phyloP scores from a whole-genome alignment of 2,113 vertebrate genomes.

The Chaenogobius annularis region DNA sequence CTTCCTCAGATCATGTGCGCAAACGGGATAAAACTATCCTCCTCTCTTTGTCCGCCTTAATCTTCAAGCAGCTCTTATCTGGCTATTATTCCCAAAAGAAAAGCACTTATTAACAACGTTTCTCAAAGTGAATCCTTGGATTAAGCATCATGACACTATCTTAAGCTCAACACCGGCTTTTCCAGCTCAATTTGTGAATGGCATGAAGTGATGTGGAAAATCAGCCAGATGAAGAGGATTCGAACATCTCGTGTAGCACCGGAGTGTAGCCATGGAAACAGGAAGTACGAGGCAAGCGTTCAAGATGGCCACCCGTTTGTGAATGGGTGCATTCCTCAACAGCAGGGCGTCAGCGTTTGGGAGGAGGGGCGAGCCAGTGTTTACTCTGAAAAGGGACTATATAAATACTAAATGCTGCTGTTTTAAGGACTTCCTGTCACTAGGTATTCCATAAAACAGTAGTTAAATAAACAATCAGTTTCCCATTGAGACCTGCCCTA shows the following conservation, averaged over 20 bases:
- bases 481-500: conserved; percentile 60
- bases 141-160: conserved; percentile 32
- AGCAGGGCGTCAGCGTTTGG: conserved; percentile 62
- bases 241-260: conserved; percentile 50
- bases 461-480: conserved; percentile 78
- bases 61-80: conserved; percentile 15
- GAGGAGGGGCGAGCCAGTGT: conserved; percentile 64
- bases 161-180: conserved; percentile 52
- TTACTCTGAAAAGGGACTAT: conserved; percentile 75
- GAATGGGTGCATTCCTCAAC: conserved; percentile 80
- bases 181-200: conserved; percentile 51
- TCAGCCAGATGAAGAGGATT: conserved; percentile 66
- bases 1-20: neutral
- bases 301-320: conserved; percentile 80
- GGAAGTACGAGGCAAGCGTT: conserved; percentile 76
- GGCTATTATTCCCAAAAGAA: conserved; percentile 7
- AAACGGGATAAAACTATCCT: neutral
- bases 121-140: conserved; percentile 23
- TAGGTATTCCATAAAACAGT: conserved; percentile 76
- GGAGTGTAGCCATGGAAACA: conserved; percentile 75
- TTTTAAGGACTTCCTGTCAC: conserved; percentile 81
- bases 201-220: conserved; percentile 72
- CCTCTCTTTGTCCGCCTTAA: neutral
- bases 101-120: neutral
- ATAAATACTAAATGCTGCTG: conserved; percentile 81